Percentiles rank a stretch among this genome's conserved stretches.
Conservation (phyloP, 2,888 invertebrate species). For the Acrobasis consociella region DNA sequence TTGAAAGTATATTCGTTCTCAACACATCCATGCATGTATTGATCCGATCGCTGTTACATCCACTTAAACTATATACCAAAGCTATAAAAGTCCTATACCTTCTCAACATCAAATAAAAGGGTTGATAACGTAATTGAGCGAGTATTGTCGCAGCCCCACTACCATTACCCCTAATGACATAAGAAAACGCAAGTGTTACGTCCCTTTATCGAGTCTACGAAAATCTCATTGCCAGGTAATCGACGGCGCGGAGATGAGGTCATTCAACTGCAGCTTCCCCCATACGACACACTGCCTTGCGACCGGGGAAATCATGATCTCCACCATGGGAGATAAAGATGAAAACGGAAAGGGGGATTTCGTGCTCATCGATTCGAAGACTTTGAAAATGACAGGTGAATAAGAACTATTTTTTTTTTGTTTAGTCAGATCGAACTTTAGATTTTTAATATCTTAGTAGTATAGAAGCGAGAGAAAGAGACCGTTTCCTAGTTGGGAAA, state of each 20-base stretch:
- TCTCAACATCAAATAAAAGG: neutral
- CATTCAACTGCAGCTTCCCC: conserved; percentile 90
- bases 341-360: conserved; percentile 94
- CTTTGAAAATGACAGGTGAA: conserved; percentile 88
- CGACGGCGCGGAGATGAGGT: conserved; percentile 90
- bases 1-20: too few relatives aligned
- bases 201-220: conserved; percentile 49
- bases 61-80: too few relatives aligned
- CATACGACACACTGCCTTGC: conserved; percentile 98
- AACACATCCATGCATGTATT: too few relatives aligned
- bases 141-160: neutral
- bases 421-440: too few relatives aligned
- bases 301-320: conserved; percentile 96
- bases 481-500: too few relatives aligned
- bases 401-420: conserved; percentile 27
- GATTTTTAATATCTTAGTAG: too few relatives aligned
- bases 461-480: too few relatives aligned
- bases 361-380: conserved; percentile 91
- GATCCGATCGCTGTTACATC: too few relatives aligned
- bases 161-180: conserved; percentile 16
- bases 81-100: too few relatives aligned
- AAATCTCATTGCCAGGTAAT: conserved; percentile 85
- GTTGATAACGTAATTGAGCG: neutral
- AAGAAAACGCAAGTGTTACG: conserved; percentile 19
- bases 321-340: conserved; percentile 94